Evolutionary conservation across 2,888 invertebrate genomes (phyloP), one percentile per base, ranked within the genome.

Genomic region (Drosophila bunnanda): DNA sequence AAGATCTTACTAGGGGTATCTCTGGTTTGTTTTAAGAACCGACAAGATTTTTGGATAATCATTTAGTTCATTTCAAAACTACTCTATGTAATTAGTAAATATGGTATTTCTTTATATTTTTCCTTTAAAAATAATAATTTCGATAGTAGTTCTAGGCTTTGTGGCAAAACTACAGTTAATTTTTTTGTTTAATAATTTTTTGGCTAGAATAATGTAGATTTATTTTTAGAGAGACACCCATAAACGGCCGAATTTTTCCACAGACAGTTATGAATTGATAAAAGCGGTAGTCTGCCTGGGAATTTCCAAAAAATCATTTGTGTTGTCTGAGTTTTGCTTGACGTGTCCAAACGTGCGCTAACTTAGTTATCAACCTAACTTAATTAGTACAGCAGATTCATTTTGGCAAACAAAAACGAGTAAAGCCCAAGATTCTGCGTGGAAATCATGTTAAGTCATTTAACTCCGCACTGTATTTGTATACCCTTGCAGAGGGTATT

Each of bases 221-320:
- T 62, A 44, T 61, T 61, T 60, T 44, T 61, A 36, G 44, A 61
- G 36, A 46, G n/a, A 43, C 58, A 3, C 25, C 43, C 25, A 34
- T 58, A 61, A 62, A 38, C n/a, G 28, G 7, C 5, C 10, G 15
- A 61, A 62, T 17, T 62, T 62, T 62, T 61, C 61, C 43, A 61
- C 61, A 38, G 61, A 30, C 60, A 58, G 12, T 22, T 39, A 22
- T 13, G n/a, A 56, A 20, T 39, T 55, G 54, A 58, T 59, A 59
- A 59, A 54, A 59, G 13, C 12, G 17, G 22, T 13, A 10, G 52
- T 17, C 57, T 20, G 52, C 34, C 50, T 28, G 52, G 32, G 60
- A 43, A 43, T 60, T 58, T 60, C 58, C 60, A 17, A 58, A 17
- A 57, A 41, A 34, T 13, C 48, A 32, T 50, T 50, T 20, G 32